Conservation (phyloP, 2,888 invertebrate genomes). For the Caenorhabditis sp. region DNA sequence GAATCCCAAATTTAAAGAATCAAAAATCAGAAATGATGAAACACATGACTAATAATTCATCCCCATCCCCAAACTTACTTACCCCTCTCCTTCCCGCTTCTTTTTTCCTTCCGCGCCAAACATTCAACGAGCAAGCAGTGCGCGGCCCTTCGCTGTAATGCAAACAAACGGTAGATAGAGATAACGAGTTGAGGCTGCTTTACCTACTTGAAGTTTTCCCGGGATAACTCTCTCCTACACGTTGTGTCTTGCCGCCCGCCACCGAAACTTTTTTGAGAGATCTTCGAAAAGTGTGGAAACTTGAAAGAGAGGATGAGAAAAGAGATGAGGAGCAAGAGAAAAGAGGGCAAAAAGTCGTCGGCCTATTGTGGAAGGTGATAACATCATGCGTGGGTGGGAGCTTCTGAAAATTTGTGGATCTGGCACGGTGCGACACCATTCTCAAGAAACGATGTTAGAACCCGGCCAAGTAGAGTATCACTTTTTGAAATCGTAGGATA, state of each 20-base stretch:
- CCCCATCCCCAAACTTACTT: constrained; percentile 16
- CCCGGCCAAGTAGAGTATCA: no score
- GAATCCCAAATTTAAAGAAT: neutral
- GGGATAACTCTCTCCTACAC: constrained; percentile 54
- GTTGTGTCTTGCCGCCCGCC: constrained; percentile 47
- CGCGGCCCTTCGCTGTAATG: constrained; percentile 57
- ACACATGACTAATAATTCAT: constrained; percentile 42
- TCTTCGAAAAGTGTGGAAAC: constrained; percentile 20
- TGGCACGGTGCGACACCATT: no score
- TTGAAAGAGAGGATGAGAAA: neutral
- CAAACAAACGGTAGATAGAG: constrained; percentile 48
- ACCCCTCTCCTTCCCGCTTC: neutral
- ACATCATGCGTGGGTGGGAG: neutral
- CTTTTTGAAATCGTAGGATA: no score
- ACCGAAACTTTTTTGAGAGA: constrained; percentile 35
- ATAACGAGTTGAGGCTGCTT: constrained; percentile 56
- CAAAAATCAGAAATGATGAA: constrained; percentile 20
- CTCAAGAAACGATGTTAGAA: no score
- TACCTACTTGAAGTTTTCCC: constrained; percentile 60
- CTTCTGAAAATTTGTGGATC: neutral
- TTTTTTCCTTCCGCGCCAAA: constrained; percentile 38
- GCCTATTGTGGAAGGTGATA: neutral
- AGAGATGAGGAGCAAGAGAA: neutral
- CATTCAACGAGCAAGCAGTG: constrained; percentile 51
- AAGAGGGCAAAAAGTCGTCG: neutral